Percentiles rank a stretch among this genome's conserved stretches.
These are phyloP conservation scores for Pollenia labialis DNA, from an alignment of 2,888 invertebrate species.

Conservation along the genomic window DNA sequence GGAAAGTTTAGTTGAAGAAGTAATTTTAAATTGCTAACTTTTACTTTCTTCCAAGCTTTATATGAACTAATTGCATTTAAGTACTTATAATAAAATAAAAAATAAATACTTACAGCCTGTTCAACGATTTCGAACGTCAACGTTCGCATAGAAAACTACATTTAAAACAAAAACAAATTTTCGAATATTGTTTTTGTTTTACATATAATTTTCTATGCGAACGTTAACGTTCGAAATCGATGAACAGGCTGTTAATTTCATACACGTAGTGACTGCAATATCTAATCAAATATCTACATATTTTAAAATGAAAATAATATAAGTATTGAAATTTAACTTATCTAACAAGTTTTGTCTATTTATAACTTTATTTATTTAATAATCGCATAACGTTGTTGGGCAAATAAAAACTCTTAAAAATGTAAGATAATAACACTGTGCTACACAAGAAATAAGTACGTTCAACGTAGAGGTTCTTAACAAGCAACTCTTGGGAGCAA, in stretches of 20 bases:
- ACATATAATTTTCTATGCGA: too few species aligned
- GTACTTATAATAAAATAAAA: neutral
- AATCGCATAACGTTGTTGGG: neutral
- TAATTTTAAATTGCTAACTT: too few species aligned
- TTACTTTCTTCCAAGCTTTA: too few species aligned
- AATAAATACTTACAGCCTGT: neutral
- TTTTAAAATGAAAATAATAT: neutral
- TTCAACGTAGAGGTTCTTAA: too few species aligned
- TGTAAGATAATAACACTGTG: neutral
- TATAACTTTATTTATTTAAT: slow-evolving; percentile 15
- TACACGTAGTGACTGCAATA: neutral
- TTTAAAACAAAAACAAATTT: too few species aligned
- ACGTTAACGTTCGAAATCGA: too few species aligned
- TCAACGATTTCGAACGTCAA: too few species aligned
- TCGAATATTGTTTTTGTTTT: too few species aligned
- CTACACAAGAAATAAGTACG: too few species aligned
- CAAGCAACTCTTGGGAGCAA: too few species aligned
- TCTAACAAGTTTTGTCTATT: neutral
- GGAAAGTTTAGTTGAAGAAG: neutral
- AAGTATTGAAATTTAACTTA: slow-evolving; percentile 3
- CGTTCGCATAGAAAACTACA: too few species aligned
- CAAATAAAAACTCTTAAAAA: neutral
- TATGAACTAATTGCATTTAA: neutral
- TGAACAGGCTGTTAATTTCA: too few species aligned
- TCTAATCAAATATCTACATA: slow-evolving; percentile 23